These are phyloP conservation scores for Diaprepes abbreviatus DNA, from an alignment of 2,888 invertebrate genomes.

Conservation along the genomic window DNA sequence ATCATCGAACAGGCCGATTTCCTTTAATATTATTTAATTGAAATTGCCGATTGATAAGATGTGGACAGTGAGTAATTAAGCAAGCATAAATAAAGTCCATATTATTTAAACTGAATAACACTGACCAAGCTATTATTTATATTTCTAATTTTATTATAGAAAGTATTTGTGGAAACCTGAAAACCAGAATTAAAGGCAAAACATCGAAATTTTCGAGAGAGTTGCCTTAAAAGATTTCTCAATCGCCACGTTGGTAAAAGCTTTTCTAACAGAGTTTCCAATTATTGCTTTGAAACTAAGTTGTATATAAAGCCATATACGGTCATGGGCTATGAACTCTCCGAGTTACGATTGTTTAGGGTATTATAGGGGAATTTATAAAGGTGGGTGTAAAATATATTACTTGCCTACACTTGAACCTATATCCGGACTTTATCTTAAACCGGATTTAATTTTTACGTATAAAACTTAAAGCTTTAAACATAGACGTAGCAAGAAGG, in stretches of 20 bases:
- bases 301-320: slow-evolving; percentile 28
- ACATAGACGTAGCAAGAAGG: background rate
- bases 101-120: too few species aligned
- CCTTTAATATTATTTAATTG: too few species aligned
- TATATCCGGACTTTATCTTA: slow-evolving; percentile 25
- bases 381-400: slow-evolving; percentile 34
- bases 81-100: too few species aligned
- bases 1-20: too few species aligned
- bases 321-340: slow-evolving; percentile 23
- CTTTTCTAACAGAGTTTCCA: slow-evolving; percentile 21
- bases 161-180: background rate
- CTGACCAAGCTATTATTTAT: too few species aligned
- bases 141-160: too few species aligned
- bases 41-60: too few species aligned
- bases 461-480: background rate
- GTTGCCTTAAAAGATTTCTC: slow-evolving; percentile 3
- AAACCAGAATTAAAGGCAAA: background rate
- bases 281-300: slow-evolving; percentile 32
- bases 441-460: slow-evolving; percentile 11
- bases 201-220: background rate
- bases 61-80: too few species aligned
- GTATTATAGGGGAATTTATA: slow-evolving; percentile 40
- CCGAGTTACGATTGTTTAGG: slow-evolving; percentile 35
- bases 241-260: slow-evolving; percentile 10
- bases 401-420: slow-evolving; percentile 21